These are phyloP conservation scores for Scortum barcoo DNA, from an alignment of 2,113 vertebrate species.

Conservation along the genomic window DNA sequence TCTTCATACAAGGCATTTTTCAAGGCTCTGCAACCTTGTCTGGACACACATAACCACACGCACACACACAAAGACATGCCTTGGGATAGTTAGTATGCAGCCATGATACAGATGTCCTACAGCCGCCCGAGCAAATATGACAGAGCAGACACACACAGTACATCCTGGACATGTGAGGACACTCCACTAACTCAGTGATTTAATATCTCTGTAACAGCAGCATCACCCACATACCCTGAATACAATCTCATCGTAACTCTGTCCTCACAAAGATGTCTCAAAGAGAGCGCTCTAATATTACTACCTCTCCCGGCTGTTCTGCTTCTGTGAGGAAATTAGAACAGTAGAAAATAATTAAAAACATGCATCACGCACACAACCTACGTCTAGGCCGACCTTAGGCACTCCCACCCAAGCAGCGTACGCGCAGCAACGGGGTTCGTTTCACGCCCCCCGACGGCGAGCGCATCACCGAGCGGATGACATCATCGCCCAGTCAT, in stretches of 20 bases:
- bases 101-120: conserved; percentile 38
- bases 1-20: neutral
- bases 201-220: conserved; percentile 20
- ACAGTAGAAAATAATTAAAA: conserved; percentile 46
- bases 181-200: conserved; percentile 32
- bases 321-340: conserved; percentile 5
- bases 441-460: conserved; percentile 46
- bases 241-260: conserved; percentile 15
- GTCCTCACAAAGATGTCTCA: conserved; percentile 3
- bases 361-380: conserved; percentile 45
- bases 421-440: conserved; percentile 18
- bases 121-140: conserved; percentile 30
- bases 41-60: neutral
- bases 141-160: neutral
- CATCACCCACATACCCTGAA: conserved; percentile 29
- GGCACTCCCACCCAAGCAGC: conserved; percentile 16
- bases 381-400: conserved; percentile 11
- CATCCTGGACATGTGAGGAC: conserved; percentile 18
- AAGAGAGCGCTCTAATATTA: neutral
- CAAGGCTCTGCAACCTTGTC: conserved; percentile 14
- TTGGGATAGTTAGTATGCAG: conserved; percentile 26
- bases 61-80: neutral
- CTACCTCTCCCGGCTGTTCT: neutral
- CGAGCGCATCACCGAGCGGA: conserved; percentile 7
- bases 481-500: conserved; percentile 54